phyloP scores from a whole-genome alignment of 2,888 invertebrate species.

The Leptinotarsa juncta region DNA sequence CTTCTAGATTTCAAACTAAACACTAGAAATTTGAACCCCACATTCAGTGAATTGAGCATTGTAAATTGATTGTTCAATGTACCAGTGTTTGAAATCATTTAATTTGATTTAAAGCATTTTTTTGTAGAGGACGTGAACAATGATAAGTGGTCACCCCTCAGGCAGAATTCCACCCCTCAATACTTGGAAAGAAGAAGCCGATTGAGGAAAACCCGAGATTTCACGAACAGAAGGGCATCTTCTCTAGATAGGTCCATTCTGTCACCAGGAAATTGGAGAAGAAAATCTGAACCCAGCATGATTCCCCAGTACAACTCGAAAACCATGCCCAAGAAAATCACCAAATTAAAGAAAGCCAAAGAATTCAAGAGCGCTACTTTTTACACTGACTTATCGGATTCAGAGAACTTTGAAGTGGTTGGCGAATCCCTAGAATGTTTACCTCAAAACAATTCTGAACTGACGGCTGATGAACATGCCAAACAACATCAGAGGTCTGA shows the following conservation, averaged over 20 bases:
- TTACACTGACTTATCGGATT: slow-evolving; percentile 76
- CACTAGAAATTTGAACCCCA: too few relatives aligned
- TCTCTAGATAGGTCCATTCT: slow-evolving; percentile 68
- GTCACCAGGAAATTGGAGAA: slow-evolving; percentile 75
- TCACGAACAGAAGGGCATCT: slow-evolving; percentile 57
- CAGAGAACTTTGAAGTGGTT: slow-evolving; percentile 66
- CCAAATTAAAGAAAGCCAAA: slow-evolving; percentile 77
- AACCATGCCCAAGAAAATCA: slow-evolving; percentile 77
- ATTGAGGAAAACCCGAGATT: slow-evolving; percentile 71
- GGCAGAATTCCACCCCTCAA: slow-evolving; percentile 87
- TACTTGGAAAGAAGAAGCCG: slow-evolving; percentile 88
- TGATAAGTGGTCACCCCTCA: slow-evolving; percentile 70
- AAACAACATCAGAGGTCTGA: slow-evolving; percentile 66
- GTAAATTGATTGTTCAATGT: not conserved
- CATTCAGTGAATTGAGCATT: not conserved
- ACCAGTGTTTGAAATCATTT: not conserved
- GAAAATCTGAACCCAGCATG: slow-evolving; percentile 79
- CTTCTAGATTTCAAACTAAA: too few relatives aligned
- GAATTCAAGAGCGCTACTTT: slow-evolving; percentile 73
- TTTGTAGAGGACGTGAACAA: slow-evolving; percentile 55
- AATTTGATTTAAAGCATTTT: slow-evolving; percentile 34
- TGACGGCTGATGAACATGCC: slow-evolving; percentile 55
- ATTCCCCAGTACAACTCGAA: slow-evolving; percentile 72
- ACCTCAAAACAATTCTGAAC: slow-evolving; percentile 38
- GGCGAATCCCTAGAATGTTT: slow-evolving; percentile 74